Percentiles rank a stretch among this genome's conserved stretches.
phyloP scores from a whole-genome alignment of 2,113 vertebrate species.

The Paradisaea rubra region DNA sequence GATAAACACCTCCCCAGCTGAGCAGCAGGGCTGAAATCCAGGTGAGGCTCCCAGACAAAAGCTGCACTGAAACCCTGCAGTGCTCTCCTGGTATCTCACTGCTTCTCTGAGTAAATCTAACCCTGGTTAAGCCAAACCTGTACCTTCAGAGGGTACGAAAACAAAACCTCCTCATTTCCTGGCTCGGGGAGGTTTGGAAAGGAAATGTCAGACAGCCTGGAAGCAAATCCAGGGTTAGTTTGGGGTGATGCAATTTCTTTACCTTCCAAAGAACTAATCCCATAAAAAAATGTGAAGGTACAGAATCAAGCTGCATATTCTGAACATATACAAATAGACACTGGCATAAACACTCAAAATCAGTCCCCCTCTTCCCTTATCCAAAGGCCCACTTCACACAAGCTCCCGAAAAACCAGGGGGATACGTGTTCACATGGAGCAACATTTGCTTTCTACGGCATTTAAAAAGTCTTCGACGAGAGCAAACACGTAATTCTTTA shows the following conservation, averaged over 20 bases:
- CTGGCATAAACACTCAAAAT: neutral
- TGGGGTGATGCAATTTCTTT: neutral
- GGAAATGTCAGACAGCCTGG: neutral
- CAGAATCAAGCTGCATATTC: neutral
- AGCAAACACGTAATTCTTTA: conserved; percentile 23
- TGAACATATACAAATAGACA: neutral
- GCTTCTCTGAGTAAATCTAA: neutral
- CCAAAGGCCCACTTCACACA: neutral
- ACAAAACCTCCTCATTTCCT: neutral
- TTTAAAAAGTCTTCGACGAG: neutral
- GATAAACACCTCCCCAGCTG: neutral
- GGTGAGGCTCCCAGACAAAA: neutral
- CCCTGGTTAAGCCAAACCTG: neutral
- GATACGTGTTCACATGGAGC: accelerated
- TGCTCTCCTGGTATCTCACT: neutral
- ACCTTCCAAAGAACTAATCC: neutral
- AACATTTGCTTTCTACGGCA: neutral
- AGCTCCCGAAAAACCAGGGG: neutral
- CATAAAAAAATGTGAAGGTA: neutral
- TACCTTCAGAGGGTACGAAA: neutral
- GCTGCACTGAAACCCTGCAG: neutral
- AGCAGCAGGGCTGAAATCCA: neutral
- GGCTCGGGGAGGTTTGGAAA: neutral
- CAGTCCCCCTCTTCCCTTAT: neutral
- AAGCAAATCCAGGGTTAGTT: neutral